Base-by-base conservation (phyloP, 1,140 invertebrate species). In the Saxidomus purpurata region DNA sequence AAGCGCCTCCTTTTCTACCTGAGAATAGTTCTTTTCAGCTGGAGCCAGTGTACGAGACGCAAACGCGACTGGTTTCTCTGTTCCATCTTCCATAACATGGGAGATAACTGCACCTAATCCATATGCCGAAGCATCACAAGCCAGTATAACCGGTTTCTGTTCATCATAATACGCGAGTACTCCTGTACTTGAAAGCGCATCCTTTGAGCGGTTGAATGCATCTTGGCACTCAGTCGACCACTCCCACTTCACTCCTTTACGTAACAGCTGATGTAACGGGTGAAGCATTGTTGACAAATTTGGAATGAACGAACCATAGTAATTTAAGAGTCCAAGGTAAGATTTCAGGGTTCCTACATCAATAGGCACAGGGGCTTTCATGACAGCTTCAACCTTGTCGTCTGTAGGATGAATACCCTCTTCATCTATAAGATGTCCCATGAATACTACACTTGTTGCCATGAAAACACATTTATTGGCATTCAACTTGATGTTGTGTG, bases 1-100 rank as follows among this genome's bases (percentile, higher is more conserved):
- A 71, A 95, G 89, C 11, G 94, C 89, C 91, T 96, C 95, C 82
- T 96, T 96, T 90, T 97, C 96, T 34, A 96, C 96, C 91, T 95
- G 94, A 13, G 94, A 87, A 89, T 95, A 96, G 40, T 94, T 93
- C 74, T 86, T 61, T 90, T 96, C 93, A 40, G 94, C 34, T 15
- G 8, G 0, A 31, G 38, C 31, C 4, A 85, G 34, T 0, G 83
- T 85, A 28, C 63, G 25, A n/a, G 63, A 74, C 11, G 83, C 69
- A 19, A 25, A 85, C 15, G 67, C 83, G 25, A 85, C 74, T 3
- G 83, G 63, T 52, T 40, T 13, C 49, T 71, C 83, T 49, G 38
- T 22, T 6, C 79, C 88, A 63, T 91, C 76, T 1, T 49, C 61
- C 79, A 86, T 77, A 0, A 55, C 87, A 67, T 92, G 91, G 1